Percentiles rank a stretch among this genome's conserved stretches.
Conservation (phyloP, 2,797 vertebrate species). For the Gephyroberyx darwinii region DNA sequence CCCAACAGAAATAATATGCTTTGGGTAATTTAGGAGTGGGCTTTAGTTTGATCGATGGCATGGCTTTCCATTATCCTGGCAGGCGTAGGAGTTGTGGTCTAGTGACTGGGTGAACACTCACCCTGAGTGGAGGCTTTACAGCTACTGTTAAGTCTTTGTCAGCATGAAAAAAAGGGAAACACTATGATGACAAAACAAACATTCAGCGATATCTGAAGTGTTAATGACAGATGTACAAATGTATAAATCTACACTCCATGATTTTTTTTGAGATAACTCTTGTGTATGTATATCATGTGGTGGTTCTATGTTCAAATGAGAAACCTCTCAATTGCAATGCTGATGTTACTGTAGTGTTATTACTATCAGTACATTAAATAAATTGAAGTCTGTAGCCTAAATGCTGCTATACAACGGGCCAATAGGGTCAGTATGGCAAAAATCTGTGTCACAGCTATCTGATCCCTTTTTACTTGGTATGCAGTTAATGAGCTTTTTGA, state of each 20-base stretch:
- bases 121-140: not conserved
- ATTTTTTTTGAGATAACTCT: not conserved
- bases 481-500: constrained; percentile 80
- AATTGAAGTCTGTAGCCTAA: constrained; percentile 4
- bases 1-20: constrained; percentile 7
- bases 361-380: not conserved
- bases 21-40: constrained; percentile 10
- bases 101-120: not conserved
- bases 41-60: constrained; percentile 1
- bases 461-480: constrained; percentile 74
- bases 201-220: not conserved
- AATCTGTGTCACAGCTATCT: constrained; percentile 58
- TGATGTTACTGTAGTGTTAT: not conserved
- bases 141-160: constrained; percentile 19
- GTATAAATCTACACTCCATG: too few relatives aligned
- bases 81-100: not conserved
- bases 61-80: not conserved
- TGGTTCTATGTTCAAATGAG: not conserved
- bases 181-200: not conserved
- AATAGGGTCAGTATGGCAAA: constrained; percentile 44
- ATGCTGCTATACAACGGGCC: constrained; percentile 34
- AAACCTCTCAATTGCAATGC: not conserved
- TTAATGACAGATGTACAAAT: not conserved
- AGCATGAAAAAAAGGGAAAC: not conserved
- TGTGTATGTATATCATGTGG: not conserved